These are phyloP conservation scores for Drosophila lacicola DNA, from an alignment of 2,888 invertebrate species.

Conservation along the genomic window DNA sequence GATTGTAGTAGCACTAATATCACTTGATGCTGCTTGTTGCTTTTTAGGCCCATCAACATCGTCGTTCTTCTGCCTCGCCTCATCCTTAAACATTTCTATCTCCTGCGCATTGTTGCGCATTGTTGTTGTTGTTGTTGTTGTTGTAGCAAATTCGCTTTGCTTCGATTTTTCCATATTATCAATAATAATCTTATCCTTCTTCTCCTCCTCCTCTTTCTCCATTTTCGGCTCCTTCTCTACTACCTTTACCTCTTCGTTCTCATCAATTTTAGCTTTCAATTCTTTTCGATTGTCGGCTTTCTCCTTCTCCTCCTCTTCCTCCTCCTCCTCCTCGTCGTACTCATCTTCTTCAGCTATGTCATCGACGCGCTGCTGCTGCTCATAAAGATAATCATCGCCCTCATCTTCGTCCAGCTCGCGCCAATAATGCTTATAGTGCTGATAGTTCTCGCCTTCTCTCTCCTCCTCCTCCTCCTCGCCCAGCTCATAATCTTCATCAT, in stretches of 20 bases:
- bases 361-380: conserved; percentile 66
- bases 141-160: conserved; percentile 73
- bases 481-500: conserved; percentile 26
- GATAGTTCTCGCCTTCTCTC: conserved; percentile 58
- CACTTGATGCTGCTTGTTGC: conserved; percentile 72
- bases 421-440: conserved; percentile 70
- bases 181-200: conserved; percentile 59
- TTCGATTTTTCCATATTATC: conserved; percentile 63
- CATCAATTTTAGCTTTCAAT: conserved; percentile 50
- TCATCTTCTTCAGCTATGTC: conserved; percentile 70
- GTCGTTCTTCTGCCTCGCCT: conserved; percentile 37
- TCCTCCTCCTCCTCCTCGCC: conserved; percentile 33
- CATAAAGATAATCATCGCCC: conserved; percentile 70
- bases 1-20: conserved; percentile 79
- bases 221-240: conserved; percentile 18
- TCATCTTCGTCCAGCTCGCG: conserved; percentile 73
- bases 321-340: conserved; percentile 38
- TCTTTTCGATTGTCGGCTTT: conserved; percentile 62
- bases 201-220: conserved; percentile 14
- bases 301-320: conserved; percentile 15
- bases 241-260: conserved; percentile 31
- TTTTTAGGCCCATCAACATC: conserved; percentile 67
- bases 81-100: conserved; percentile 28
- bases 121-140: conserved; percentile 62
- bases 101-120: conserved; percentile 74